Evolutionary conservation across 35 echinoderm and acorn worm genomes (phyloP).

Genomic region (Eucidaris tribuloides): DNA sequence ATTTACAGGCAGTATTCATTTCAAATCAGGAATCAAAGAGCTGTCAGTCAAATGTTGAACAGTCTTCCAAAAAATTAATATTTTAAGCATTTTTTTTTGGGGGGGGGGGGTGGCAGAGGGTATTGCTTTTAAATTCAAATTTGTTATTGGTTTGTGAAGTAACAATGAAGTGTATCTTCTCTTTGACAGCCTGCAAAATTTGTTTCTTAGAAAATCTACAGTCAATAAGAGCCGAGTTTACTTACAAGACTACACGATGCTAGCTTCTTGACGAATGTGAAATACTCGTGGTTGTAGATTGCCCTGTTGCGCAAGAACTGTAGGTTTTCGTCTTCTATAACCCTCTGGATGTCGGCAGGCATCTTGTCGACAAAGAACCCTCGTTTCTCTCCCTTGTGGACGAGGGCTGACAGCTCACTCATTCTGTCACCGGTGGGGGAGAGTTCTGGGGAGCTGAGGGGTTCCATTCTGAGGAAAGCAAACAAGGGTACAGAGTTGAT

Average conservation of each 20-base stretch:
- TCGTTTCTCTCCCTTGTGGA: conserved; percentile 82
- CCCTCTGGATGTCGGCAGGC: conserved; percentile 78
- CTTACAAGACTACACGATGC: conserved; percentile 92
- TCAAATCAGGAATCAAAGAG: too few relatives aligned
- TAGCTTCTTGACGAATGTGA: conserved; percentile 79
- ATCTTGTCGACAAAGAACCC: conserved; percentile 91
- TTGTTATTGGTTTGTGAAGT: too few relatives aligned
- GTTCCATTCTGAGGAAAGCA: conserved; percentile 63
- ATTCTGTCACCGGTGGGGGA: conserved; percentile 79
- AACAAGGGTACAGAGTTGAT: background rate
- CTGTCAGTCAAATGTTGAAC: too few relatives aligned
- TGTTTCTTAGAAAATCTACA: too few relatives aligned
- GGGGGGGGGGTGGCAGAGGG: too few relatives aligned
- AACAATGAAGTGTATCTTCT: too few relatives aligned
- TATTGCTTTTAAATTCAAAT: too few relatives aligned
- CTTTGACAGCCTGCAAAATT: too few relatives aligned
- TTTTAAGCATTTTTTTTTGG: too few relatives aligned
- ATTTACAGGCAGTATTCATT: too few relatives aligned
- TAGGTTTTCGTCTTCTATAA: conserved; percentile 79
- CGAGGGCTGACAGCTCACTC: conserved; percentile 84
- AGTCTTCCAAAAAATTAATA: too few relatives aligned
- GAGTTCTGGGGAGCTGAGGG: conserved; percentile 81
- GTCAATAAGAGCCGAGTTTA: too few relatives aligned
- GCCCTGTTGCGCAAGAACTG: conserved; percentile 79
- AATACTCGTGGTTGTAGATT: conserved; percentile 86